phyloP scores from a whole-genome alignment of 2,113 vertebrate genomes.

The Dasyornis broadbenti region DNA sequence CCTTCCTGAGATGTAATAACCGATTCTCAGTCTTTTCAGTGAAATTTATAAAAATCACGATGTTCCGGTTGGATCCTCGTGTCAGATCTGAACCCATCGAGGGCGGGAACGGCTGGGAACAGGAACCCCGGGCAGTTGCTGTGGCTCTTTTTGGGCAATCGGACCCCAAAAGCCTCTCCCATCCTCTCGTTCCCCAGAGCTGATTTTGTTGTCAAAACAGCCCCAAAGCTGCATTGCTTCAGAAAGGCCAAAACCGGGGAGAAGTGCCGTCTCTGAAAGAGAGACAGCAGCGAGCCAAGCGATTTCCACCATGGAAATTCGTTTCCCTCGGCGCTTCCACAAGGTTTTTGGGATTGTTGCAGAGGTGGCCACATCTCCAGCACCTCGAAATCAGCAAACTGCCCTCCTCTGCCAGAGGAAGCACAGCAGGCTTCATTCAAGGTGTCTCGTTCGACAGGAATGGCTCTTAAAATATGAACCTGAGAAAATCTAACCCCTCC shows the following conservation, averaged over 20 bases:
- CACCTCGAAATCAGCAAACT: background rate
- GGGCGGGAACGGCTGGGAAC: background rate
- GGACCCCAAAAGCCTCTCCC: background rate
- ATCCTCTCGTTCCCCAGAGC: background rate
- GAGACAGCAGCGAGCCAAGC: accelerated
- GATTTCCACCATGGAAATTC: accelerated
- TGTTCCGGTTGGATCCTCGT: background rate
- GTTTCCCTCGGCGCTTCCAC: background rate
- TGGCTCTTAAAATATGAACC: background rate
- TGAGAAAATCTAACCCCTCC: background rate
- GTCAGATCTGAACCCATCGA: accelerated
- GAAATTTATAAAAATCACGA: background rate
- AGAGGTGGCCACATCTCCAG: background rate
- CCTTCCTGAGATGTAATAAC: background rate
- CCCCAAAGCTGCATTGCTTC: background rate
- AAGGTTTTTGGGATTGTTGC: background rate
- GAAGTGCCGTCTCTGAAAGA: background rate
- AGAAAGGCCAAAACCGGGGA: background rate
- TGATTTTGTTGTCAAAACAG: background rate
- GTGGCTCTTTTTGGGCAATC: background rate
- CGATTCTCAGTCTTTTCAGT: background rate
- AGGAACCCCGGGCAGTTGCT: too few relatives aligned
- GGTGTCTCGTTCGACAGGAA: background rate
- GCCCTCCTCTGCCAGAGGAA: background rate
- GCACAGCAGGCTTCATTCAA: background rate